Conservation (phyloP, 1,140 invertebrate genomes). For the Grapholita molesta region DNA sequence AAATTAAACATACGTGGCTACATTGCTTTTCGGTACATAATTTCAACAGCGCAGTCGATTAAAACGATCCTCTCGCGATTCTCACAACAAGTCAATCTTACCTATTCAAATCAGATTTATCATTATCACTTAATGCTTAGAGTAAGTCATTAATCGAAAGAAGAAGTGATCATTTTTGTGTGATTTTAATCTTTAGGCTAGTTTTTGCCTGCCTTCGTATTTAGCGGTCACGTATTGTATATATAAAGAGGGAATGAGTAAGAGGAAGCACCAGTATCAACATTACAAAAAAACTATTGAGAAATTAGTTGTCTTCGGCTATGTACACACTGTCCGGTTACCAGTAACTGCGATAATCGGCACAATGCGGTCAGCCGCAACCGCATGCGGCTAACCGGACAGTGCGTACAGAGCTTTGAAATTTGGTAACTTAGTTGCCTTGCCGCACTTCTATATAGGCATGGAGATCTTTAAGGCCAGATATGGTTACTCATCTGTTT, state of each 20-base stretch:
- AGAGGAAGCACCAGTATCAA: background rate
- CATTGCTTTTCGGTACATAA: no score
- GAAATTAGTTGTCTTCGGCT: background rate
- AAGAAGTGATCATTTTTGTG: slow-evolving; percentile 7
- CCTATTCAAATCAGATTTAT: background rate
- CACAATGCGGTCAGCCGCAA: no score
- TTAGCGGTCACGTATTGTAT: background rate
- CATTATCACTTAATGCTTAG: background rate
- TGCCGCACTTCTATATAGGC: no score
- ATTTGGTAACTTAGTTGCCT: no score
- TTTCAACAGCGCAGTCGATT: background rate
- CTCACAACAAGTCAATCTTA: background rate
- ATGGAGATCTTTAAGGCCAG: no score
- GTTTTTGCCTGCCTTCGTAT: background rate
- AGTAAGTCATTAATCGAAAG: background rate
- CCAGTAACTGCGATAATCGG: no score
- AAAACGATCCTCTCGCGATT: background rate
- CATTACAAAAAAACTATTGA: background rate
- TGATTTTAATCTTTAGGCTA: slow-evolving; percentile 16
- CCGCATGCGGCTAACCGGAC: no score
- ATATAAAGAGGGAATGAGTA: background rate
- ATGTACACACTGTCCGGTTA: no score
- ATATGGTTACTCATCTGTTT: no score
- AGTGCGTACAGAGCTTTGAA: no score
- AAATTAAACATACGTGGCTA: no score